A percentile compares a stretch with the other conserved stretches of the same genome.
These are phyloP conservation scores for Ametastegia equiseti DNA, from an alignment of 2,888 invertebrate genomes.

Conservation along the genomic window DNA sequence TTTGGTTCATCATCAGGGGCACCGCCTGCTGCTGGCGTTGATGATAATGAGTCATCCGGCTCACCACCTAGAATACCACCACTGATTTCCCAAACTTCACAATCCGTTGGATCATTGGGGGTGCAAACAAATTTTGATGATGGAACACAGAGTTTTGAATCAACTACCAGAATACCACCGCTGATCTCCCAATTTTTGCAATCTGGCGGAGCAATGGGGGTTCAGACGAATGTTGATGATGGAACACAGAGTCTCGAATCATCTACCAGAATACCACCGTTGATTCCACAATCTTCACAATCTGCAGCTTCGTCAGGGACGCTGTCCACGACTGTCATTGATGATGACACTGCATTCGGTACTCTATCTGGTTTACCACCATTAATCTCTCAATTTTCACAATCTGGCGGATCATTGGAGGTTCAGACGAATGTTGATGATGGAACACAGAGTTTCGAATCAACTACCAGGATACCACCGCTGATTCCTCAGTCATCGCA, in stretches of 20 bases:
- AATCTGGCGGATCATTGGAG: background rate
- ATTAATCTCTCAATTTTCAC: background rate
- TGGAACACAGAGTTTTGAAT: background rate
- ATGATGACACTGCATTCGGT: background rate
- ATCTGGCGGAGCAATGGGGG: background rate
- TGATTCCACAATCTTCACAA: too few relatives aligned
- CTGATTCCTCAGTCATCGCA: too few relatives aligned
- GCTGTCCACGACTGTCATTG: background rate
- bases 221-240: background rate
- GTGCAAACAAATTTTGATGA: background rate
- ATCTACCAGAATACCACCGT: too few relatives aligned
- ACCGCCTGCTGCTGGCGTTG: background rate
- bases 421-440: background rate
- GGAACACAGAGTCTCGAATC: background rate
- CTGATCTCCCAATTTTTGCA: background rate
- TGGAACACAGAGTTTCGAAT: background rate
- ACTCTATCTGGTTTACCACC: background rate
- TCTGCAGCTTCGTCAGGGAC: background rate
- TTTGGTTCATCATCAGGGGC: background rate
- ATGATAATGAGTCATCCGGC: background rate
- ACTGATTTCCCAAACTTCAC: background rate
- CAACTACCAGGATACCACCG: too few relatives aligned
- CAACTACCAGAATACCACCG: background rate
- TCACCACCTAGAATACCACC: background rate
- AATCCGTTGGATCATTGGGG: background rate